A percentile compares a stretch with the other conserved stretches of the same genome.
Conservation (phyloP, 1,140 invertebrate genomes). For the Drosophila tropicalis region DNA sequence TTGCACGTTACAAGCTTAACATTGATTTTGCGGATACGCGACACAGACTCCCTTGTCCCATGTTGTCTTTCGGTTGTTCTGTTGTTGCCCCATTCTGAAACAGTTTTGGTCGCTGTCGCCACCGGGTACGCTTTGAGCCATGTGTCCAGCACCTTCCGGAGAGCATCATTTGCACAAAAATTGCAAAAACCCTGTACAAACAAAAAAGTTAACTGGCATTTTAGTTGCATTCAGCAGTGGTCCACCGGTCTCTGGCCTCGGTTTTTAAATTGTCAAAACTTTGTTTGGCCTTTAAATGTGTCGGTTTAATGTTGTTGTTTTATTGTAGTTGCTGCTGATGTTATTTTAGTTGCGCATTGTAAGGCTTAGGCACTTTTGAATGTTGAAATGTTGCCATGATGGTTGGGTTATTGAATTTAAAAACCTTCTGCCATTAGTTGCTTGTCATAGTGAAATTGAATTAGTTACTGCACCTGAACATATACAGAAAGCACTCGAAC, state of each 20-base stretch:
- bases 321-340: background rate
- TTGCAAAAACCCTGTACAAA: conserved; percentile 58
- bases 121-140: conserved; percentile 50
- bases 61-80: background rate
- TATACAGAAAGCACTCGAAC: too few species aligned
- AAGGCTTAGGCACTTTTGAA: conserved; percentile 17
- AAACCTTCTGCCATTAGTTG: background rate
- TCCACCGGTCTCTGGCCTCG: conserved; percentile 4
- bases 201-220: conserved; percentile 67
- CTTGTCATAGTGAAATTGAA: background rate
- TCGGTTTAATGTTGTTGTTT: background rate
- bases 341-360: conserved; percentile 16
- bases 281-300: conserved; percentile 47
- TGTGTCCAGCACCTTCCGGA: conserved; percentile 67
- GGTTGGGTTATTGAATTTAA: background rate
- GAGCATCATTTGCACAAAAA: conserved; percentile 78
- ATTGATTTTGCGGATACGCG: conserved; percentile 67
- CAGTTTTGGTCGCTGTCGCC: conserved; percentile 26
- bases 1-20: conserved; percentile 72
- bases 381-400: background rate
- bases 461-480: background rate
- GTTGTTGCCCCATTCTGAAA: conserved; percentile 20
- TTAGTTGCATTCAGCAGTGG: conserved; percentile 30
- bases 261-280: conserved; percentile 21
- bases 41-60: conserved; percentile 22